Evolutionary conservation across 2,888 invertebrate species (phyloP).

Genomic region (Acanthoscelides obtectus): DNA sequence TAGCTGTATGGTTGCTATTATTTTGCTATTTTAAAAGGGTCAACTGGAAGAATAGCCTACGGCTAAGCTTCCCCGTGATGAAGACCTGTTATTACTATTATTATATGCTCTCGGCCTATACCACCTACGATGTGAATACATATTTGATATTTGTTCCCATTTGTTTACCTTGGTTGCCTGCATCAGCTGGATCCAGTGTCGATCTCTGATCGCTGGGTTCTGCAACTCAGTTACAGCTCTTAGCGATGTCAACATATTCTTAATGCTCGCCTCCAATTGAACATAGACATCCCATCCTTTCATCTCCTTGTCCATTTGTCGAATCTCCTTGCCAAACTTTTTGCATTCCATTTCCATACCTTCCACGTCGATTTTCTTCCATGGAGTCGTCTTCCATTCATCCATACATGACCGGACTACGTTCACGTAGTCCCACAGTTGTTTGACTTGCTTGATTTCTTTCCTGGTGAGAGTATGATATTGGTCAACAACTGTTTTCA

Average conservation of each 20-base stretch:
- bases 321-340: conserved; percentile 79
- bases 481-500: not conserved
- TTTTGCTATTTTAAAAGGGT: too few species aligned
- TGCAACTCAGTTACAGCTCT: conserved; percentile 90
- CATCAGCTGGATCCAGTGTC: conserved; percentile 95
- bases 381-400: conserved; percentile 90
- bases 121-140: not conserved
- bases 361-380: conserved; percentile 92
- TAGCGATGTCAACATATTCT: conserved; percentile 89
- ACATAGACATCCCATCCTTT: conserved; percentile 73
- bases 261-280: conserved; percentile 75
- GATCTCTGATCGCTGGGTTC: conserved; percentile 87
- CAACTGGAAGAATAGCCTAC: too few species aligned
- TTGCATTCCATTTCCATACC: conserved; percentile 92
- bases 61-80: too few species aligned
- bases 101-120: too few species aligned
- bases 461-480: conserved; percentile 38
- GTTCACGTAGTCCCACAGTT: conserved; percentile 85
- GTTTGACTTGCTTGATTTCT: conserved; percentile 72
- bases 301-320: conserved; percentile 76
- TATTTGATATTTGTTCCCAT: not conserved
- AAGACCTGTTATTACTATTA: too few species aligned
- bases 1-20: too few species aligned
- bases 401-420: conserved; percentile 78
- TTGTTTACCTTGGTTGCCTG: conserved; percentile 73